phyloP scores from a whole-genome alignment of 2,113 vertebrate species.

The Nansenia antarctica region DNA sequence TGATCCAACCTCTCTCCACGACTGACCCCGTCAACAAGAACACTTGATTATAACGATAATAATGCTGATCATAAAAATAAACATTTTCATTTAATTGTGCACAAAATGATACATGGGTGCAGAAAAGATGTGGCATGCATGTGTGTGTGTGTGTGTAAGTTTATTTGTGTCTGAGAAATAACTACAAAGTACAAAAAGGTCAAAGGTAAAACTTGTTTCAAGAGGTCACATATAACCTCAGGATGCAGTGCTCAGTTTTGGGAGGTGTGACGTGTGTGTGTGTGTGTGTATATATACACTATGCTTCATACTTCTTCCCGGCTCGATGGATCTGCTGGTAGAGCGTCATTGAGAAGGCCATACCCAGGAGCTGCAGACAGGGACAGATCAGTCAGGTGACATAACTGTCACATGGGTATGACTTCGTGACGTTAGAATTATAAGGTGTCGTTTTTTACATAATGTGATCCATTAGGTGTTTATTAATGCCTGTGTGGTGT shows the following conservation, averaged over 20 bases:
- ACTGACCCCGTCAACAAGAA: conserved; percentile 4
- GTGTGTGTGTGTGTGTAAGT: conserved; percentile 1
- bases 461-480: no score
- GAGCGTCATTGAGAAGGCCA: conserved; percentile 98
- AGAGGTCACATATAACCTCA: no score
- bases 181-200: no score
- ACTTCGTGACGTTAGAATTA: no score
- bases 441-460: no score
- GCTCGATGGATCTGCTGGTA: conserved; percentile 96
- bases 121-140: conserved; percentile 13
- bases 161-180: no score
- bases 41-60: conserved; percentile 9
- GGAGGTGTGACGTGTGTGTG: background rate
- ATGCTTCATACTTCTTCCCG: conserved; percentile 95
- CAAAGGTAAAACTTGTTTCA: background rate
- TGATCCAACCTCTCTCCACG: background rate
- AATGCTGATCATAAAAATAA: background rate
- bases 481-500: no score
- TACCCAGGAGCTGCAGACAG: conserved; percentile 89
- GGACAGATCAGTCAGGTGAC: conserved; percentile 23
- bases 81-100: conserved; percentile 22
- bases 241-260: no score
- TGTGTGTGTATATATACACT: conserved; percentile 39
- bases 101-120: conserved; percentile 35
- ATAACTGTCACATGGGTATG: no score